These are phyloP conservation scores for Acanthopagrus latus DNA, from an alignment of 2,797 vertebrate species.

Conservation along the genomic window DNA sequence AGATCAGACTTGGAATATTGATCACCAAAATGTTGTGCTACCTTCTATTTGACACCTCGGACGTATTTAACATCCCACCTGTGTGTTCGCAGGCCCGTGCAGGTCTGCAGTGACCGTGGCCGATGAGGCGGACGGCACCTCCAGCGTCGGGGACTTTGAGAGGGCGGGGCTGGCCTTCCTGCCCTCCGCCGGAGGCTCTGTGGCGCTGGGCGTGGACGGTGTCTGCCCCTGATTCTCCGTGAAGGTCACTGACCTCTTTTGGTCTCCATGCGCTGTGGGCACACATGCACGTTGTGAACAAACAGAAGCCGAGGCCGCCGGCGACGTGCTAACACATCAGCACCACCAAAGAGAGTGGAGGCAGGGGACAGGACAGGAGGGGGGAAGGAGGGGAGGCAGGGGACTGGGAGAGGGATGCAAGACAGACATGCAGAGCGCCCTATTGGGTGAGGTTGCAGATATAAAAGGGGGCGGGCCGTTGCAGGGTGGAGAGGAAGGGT, in stretches of 20 bases:
- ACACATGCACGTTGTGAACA: conserved; percentile 54
- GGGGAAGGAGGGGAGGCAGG: conserved; percentile 9
- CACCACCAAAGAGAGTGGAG: conserved; percentile 56
- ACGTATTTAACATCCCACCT: conserved; percentile 79
- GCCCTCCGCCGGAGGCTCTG: conserved; percentile 66
- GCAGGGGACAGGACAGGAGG: conserved; percentile 47
- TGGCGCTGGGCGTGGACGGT: conserved; percentile 35
- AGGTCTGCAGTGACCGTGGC: conserved; percentile 87
- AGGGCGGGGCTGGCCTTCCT: conserved; percentile 75
- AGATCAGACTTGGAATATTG: too few species aligned
- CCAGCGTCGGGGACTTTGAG: conserved; percentile 79
- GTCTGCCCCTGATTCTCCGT: conserved; percentile 90
- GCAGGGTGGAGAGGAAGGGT: conserved; percentile 75
- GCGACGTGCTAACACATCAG: conserved; percentile 40
- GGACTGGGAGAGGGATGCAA: conserved; percentile 70
- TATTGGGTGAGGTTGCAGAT: conserved; percentile 77
- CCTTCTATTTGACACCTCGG: too few species aligned
- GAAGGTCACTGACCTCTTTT: conserved; percentile 97
- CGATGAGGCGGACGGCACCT: conserved; percentile 65
- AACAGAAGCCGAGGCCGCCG: not conserved
- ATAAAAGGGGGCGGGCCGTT: conserved; percentile 66
- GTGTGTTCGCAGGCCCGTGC: conserved; percentile 80
- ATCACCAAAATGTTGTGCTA: too few species aligned
- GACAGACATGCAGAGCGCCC: conserved; percentile 85
- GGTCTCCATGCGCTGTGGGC: conserved; percentile 86